phyloP scores from a whole-genome alignment of 2,888 invertebrate species.

The Aphidoletes aphidimyza region DNA sequence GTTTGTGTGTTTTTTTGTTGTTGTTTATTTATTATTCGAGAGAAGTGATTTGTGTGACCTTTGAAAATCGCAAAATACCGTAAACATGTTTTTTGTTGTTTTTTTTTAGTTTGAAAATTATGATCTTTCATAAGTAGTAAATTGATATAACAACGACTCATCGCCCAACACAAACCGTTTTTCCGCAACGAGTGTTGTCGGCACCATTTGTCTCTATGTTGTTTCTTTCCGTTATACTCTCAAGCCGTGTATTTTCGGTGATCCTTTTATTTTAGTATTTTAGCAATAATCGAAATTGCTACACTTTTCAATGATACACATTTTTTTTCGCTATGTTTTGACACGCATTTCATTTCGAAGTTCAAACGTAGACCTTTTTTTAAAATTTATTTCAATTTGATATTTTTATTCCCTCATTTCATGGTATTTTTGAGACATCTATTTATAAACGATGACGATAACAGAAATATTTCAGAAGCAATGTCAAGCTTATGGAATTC shows the following conservation, averaged over 20 bases:
- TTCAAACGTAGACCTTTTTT: too few species aligned
- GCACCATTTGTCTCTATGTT: neutral
- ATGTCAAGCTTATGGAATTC: too few species aligned
- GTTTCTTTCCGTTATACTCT: neutral
- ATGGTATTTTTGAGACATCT: too few species aligned
- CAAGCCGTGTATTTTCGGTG: neutral
- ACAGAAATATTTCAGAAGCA: too few species aligned
- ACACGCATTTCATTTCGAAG: neutral
- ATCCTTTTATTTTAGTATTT: neutral
- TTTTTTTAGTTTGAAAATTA: neutral
- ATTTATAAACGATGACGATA: too few species aligned
- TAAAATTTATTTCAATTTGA: too few species aligned
- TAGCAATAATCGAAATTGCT: neutral
- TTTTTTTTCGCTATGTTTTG: neutral
- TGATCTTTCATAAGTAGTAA: neutral
- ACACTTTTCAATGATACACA: neutral
- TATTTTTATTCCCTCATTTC: too few species aligned
- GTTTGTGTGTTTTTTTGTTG: neutral
- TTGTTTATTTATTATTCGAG: neutral
- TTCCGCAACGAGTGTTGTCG: too few species aligned
- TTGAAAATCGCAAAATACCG: neutral
- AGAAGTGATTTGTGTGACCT: neutral
- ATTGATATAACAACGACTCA: too few species aligned
- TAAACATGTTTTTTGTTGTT: too few species aligned
- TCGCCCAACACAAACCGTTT: neutral